A percentile compares a stretch with the other conserved stretches of the same genome.
These are phyloP conservation scores for Drosophila pegasa DNA, from an alignment of 2,888 invertebrate species.

Conservation along the genomic window DNA sequence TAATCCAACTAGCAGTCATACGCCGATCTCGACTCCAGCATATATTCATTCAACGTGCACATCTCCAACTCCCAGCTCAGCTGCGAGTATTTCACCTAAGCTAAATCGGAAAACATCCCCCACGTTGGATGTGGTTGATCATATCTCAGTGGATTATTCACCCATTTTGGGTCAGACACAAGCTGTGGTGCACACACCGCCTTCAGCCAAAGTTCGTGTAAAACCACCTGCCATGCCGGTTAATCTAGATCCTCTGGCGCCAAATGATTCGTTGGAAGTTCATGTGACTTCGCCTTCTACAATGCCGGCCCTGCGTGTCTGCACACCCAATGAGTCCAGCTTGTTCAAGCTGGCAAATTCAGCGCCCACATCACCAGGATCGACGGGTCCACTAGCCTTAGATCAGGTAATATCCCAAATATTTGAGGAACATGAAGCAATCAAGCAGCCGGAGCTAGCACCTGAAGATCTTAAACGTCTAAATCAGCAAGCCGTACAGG, in stretches of 20 bases:
- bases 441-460: conserved; percentile 24
- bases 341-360: conserved; percentile 78
- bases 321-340: conserved; percentile 88
- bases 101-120: conserved; percentile 14
- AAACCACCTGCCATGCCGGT: conserved; percentile 17
- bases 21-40: background rate
- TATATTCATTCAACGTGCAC: background rate
- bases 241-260: conserved; percentile 59
- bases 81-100: conserved; percentile 59
- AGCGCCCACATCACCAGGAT: conserved; percentile 67
- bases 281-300: conserved; percentile 58
- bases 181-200: conserved; percentile 66
- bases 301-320: conserved; percentile 82
- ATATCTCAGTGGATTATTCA: conserved; percentile 62
- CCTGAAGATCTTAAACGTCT: conserved; percentile 50
- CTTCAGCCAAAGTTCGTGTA: conserved; percentile 11
- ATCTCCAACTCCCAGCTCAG: conserved; percentile 10
- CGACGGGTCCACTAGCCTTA: conserved; percentile 24
- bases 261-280: conserved; percentile 63
- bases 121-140: conserved; percentile 41
- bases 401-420: conserved; percentile 69
- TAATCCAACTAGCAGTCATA: conserved; percentile 1
- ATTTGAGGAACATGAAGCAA: conserved; percentile 55
- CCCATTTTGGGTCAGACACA: conserved; percentile 59
- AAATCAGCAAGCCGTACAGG: conserved; percentile 69